Evolutionary conservation across 2,888 invertebrate genomes (phyloP).

Genomic region (Callyntrura guangdongensis): DNA sequence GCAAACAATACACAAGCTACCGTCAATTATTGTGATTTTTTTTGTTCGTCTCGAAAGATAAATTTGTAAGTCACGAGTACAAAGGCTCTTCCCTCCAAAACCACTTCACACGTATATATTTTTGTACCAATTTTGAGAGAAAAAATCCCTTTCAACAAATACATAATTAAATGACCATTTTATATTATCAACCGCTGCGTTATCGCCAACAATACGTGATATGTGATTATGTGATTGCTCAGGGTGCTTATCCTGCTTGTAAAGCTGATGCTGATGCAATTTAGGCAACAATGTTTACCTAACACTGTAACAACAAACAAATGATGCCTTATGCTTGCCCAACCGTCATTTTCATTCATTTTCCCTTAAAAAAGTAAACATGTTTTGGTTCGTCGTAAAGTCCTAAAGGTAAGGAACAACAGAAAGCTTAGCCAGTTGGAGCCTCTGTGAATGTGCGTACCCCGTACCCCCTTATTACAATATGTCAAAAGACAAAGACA

Average conservation of each 20-base stretch:
- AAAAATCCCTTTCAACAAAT: background rate
- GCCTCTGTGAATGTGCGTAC: background rate
- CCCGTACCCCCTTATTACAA: background rate
- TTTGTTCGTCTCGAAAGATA: too few species aligned
- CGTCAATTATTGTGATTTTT: too few species aligned
- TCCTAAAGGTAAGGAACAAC: slow-evolving; percentile 18
- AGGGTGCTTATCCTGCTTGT: background rate
- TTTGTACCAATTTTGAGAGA: too few species aligned
- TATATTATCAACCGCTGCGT: background rate
- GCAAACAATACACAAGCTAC: too few species aligned
- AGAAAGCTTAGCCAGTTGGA: background rate
- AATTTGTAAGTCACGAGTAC: too few species aligned
- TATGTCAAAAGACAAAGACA: background rate
- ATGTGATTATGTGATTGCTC: background rate
- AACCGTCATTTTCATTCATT: slow-evolving; percentile 35
- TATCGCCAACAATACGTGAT: background rate
- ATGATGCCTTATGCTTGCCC: background rate
- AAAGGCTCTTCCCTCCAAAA: too few species aligned
- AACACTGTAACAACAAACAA: background rate
- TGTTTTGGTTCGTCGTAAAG: background rate
- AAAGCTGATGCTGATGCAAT: background rate
- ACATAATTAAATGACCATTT: background rate
- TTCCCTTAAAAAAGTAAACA: slow-evolving; percentile 48
- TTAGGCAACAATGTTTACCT: slow-evolving; percentile 11
- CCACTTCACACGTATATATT: too few species aligned